These are phyloP conservation scores for Lycodopsis pacificus DNA, from an alignment of 2,797 vertebrate species.

Conservation along the genomic window DNA sequence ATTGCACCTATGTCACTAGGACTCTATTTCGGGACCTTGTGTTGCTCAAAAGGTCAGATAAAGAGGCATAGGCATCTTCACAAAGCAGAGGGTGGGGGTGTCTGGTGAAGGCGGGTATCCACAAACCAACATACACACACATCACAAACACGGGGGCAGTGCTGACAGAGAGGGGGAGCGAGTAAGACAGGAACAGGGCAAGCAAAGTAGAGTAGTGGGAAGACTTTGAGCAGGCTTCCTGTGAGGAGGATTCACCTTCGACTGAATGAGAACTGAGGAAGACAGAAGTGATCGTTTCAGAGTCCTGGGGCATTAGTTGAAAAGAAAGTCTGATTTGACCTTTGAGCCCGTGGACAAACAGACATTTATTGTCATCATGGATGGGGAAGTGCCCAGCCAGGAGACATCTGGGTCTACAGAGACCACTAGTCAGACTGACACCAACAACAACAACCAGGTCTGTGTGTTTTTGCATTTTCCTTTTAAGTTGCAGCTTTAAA, in stretches of 20 bases:
- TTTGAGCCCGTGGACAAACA: slow-evolving; percentile 25
- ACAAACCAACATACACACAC: slow-evolving; percentile 57
- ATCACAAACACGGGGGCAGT: slow-evolving; percentile 38
- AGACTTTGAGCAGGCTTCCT: not conserved
- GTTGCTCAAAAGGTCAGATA: slow-evolving; percentile 87
- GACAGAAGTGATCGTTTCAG: not conserved
- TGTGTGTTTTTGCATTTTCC: slow-evolving; percentile 15
- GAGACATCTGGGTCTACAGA: slow-evolving; percentile 43
- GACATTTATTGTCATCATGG: slow-evolving; percentile 59
- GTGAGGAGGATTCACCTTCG: slow-evolving; percentile 8
- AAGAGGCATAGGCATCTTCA: slow-evolving; percentile 74
- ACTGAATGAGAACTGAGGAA: slow-evolving; percentile 32
- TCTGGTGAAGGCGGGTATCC: slow-evolving; percentile 58
- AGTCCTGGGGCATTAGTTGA: not conserved
- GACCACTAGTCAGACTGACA: slow-evolving; percentile 51
- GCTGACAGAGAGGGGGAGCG: slow-evolving; percentile 41
- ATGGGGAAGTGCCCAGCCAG: slow-evolving; percentile 54
- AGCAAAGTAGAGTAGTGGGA: slow-evolving; percentile 18
- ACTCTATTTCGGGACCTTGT: slow-evolving; percentile 83
- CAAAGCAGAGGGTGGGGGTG: slow-evolving; percentile 66
- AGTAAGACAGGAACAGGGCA: slow-evolving; percentile 14
- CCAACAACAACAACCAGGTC: slow-evolving; percentile 68
- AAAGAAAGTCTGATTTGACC: slow-evolving; percentile 14
- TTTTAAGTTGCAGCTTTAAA: not conserved
- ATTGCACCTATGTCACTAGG: slow-evolving; percentile 70